Evolutionary conservation across 2,888 invertebrate species (phyloP), one percentile per base, ranked within the genome.

Genomic region (Odontocerum albicorne): DNA sequence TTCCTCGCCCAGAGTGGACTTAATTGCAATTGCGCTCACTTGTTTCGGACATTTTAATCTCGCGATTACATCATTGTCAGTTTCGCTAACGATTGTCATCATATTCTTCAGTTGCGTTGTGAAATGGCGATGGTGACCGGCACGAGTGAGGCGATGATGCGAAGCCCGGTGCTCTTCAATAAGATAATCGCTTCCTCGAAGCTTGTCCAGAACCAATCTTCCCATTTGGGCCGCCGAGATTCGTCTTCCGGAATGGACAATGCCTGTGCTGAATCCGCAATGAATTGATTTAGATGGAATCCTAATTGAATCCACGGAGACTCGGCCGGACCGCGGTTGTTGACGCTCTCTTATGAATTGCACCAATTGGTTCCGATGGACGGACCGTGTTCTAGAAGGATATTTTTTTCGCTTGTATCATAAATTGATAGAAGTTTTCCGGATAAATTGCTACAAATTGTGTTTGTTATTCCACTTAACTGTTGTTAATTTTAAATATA

Each of bases 181-280:
- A 39, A 50, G 54, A 17, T 58, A 54, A 58, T 58, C 22, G 57
- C 49, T 58, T 58, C 57, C 57, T 58, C 22, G 42, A 55, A 38
- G 20, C 36, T 36, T 17, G 44, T 42, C 49, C 49, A 42, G 50
- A 47, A 33, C 36, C 51, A 49, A 50, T 53, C 49, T 43, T 57
- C 36, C 49, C 43, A 55, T 44, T 51, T 15, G 51, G 22, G 43
- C 49, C 32, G 46, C 49, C 33, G 44, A 44, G 57, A 57, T 57
- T 57, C 31, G 31, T 49, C 53, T 57, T 57, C 57, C 57, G 57
- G 57, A 57, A 22, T 55, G 33, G 46, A 33, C 33, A 35, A 33
- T 35, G 46, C 13, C 44, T 32, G 32, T 7, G n/a, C 31, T 35
- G 20, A 33, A 35, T 35, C 8, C 46, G 12, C 13, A 46, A 35